Evolutionary conservation across 2,888 invertebrate genomes (phyloP).

Genomic region (Mechanitis mazaeus): DNA sequence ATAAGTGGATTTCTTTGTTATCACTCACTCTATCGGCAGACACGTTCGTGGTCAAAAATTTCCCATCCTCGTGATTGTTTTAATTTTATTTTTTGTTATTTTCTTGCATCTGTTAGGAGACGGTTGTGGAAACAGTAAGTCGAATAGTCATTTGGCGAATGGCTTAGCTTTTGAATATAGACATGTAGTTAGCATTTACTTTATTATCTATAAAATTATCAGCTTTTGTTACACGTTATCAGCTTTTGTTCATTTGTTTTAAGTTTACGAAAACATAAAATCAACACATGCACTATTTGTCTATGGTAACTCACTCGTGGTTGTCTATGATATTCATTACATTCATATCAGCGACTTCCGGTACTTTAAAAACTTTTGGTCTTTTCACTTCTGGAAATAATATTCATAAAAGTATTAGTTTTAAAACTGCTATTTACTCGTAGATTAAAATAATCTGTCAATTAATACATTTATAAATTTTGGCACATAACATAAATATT

Average conservation of each 20-base stretch:
- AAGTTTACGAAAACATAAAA: conserved; percentile 13
- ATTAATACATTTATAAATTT: neutral
- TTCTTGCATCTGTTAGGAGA: conserved; percentile 77
- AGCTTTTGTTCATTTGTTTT: conserved; percentile 27
- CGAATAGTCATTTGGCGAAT: conserved; percentile 66
- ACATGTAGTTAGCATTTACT: conserved; percentile 46
- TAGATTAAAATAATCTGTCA: no score
- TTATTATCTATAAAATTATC: conserved; percentile 32
- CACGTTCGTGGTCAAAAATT: conserved; percentile 41
- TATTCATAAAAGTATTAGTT: no score
- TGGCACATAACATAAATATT: neutral
- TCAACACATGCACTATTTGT: conserved; percentile 32
- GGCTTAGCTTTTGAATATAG: conserved; percentile 66
- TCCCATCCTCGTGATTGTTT: conserved; percentile 63
- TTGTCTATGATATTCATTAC: conserved; percentile 20
- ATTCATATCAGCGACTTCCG: conserved; percentile 19
- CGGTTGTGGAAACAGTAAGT: conserved; percentile 77
- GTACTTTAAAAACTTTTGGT: no score
- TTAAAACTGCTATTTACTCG: no score
- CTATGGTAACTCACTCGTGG: conserved; percentile 32
- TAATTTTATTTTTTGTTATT: conserved; percentile 70
- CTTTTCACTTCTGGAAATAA: no score
- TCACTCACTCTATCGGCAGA: conserved; percentile 47
- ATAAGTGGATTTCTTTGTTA: conserved; percentile 24
- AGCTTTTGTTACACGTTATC: conserved; percentile 32